A percentile compares a stretch with the other conserved stretches of the same genome.
These are phyloP conservation scores for Archocentrus centrarchus DNA, from an alignment of 2,113 vertebrate genomes.

Conservation along the genomic window DNA sequence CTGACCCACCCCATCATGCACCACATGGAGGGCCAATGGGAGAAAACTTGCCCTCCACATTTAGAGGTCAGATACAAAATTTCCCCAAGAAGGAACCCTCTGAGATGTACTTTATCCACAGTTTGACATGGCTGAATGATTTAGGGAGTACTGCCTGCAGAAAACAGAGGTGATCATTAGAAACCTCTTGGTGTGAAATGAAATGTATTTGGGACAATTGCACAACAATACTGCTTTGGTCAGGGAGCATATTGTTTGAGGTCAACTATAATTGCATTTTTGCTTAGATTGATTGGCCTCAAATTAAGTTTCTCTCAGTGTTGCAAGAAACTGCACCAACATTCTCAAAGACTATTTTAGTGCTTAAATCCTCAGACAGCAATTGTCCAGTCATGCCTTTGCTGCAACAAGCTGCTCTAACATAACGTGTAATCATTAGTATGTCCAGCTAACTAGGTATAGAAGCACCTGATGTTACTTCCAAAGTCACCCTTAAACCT, in stretches of 20 bases:
- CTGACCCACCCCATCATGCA: constrained; percentile 55
- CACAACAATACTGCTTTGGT: not conserved
- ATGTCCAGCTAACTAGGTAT: not conserved
- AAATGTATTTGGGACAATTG: constrained; percentile 19
- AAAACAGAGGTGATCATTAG: constrained; percentile 28
- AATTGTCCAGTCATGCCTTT: not conserved
- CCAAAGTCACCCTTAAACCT: not conserved
- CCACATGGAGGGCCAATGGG: constrained; percentile 44
- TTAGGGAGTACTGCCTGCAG: not conserved
- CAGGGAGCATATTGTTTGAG: not conserved
- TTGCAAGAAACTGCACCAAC: not conserved
- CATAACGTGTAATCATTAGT: not conserved
- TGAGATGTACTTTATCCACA: constrained; percentile 41
- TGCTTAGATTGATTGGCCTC: not conserved
- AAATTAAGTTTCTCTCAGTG: not conserved
- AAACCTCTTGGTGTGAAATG: not conserved
- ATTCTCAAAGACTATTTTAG: not conserved
- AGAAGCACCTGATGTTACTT: not conserved
- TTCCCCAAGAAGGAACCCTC: constrained; percentile 37
- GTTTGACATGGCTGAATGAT: constrained; percentile 53
- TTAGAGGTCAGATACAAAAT: constrained; percentile 56
- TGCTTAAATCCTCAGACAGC: not conserved
- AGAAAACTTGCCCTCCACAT: constrained; percentile 47
- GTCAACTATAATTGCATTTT: not conserved
- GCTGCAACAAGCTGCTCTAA: not conserved